These are phyloP conservation scores for Drosophila parabipectinata DNA, from an alignment of 1,140 invertebrate genomes.

Conservation along the genomic window DNA sequence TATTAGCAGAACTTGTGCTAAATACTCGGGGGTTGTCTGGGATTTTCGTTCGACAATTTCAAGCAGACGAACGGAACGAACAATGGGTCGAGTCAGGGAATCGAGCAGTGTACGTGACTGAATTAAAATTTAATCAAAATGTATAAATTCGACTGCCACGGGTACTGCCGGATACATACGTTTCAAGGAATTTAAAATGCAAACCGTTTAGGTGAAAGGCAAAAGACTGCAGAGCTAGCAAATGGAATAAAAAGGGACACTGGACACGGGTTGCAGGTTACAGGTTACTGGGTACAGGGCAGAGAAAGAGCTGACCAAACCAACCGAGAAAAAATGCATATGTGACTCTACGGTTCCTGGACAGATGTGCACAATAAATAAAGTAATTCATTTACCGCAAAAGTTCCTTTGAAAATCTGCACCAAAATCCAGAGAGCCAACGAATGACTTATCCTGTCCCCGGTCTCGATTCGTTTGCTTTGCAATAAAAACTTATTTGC, in stretches of 20 bases:
- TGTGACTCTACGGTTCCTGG: slow-evolving; percentile 42
- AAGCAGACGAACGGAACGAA: slow-evolving; percentile 38
- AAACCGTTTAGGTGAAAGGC: slow-evolving; percentile 56
- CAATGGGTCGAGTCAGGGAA: slow-evolving; percentile 35
- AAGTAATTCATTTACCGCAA: slow-evolving; percentile 80
- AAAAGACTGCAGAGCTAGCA: slow-evolving; percentile 36
- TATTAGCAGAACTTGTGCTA: slow-evolving; percentile 74
- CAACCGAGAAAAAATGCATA: slow-evolving; percentile 46
- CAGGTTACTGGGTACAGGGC: neutral
- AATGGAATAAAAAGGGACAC: slow-evolving; percentile 7
- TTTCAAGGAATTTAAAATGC: slow-evolving; percentile 54
- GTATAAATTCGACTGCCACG: slow-evolving; percentile 57
- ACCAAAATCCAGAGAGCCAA: slow-evolving; percentile 50
- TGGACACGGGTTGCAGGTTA: neutral
- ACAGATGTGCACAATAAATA: slow-evolving; percentile 78
- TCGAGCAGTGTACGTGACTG: slow-evolving; percentile 73
- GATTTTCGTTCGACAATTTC: slow-evolving; percentile 51
- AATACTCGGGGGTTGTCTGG: slow-evolving; percentile 63
- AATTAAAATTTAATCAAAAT: slow-evolving; percentile 83
- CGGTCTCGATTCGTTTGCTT: slow-evolving; percentile 58
- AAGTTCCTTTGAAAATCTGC: slow-evolving; percentile 78
- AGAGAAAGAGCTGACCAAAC: slow-evolving; percentile 28
- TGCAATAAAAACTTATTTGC: slow-evolving; percentile 77
- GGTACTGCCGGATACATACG: slow-evolving; percentile 2
- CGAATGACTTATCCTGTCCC: slow-evolving; percentile 43